Evolutionary conservation across 2,888 invertebrate genomes (phyloP), one percentile per base, ranked within the genome.

Genomic region (Gari tellinella): DNA sequence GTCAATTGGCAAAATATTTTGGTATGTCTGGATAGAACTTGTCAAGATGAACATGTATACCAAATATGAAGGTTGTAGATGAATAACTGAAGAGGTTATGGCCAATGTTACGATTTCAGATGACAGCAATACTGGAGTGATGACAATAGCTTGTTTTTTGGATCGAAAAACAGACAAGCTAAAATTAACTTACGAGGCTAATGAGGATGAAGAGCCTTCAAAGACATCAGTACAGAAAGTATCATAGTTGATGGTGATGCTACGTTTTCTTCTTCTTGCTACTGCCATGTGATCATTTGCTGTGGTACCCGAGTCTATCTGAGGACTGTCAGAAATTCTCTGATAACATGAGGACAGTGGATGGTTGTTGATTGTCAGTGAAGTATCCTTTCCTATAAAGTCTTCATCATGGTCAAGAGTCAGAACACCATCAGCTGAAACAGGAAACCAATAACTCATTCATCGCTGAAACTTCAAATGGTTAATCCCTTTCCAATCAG

Each of bases 321-420:
- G 68, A 8, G 74, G 74, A n/a, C 64, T 60, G 53, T 74, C 68
- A 17, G 73, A 74, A 7, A 55, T 46, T 41, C 60, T 25, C 25
- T 49, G 60, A 51, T 74, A 74, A 43, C 68, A 68, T 21, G 67
- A 68, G 8, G 21, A 53, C 38, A 74, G 31, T 17, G 73, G 73
- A 2, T 23, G 10, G 31, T 68, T 64, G 40, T 74, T 53, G 23
- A 68, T 60, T 21, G 55, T 74, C 17, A 74, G 7, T 12, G 57
- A 45, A 17, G 43, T 31, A 31, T 57, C 46, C 21, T 25, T 7
- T n/a, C 40, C 55, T 1, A 25, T 25, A 23, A 55, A 55, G 0
- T 40, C 21, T 31, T 31, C 31, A 7, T 31, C 31, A 4, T 7
- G 4, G n/a, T 45, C 21, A 19, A 45, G 45, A n/a, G 45, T 45